phyloP scores from a whole-genome alignment of 2,797 vertebrate genomes.

The Amblyopsis hoosieri region DNA sequence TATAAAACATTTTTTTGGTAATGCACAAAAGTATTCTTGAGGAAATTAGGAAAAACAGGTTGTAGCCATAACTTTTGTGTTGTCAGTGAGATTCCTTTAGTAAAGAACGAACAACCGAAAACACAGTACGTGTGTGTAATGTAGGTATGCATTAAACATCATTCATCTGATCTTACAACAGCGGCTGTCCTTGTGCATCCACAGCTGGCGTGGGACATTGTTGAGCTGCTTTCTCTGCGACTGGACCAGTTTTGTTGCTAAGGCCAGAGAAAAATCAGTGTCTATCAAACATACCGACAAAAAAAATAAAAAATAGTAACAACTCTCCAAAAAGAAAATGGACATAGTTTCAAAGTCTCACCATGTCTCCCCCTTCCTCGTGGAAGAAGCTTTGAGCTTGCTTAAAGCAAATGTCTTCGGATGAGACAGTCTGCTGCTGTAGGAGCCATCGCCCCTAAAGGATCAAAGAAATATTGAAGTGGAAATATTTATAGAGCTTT shows the following conservation, averaged over 20 bases:
- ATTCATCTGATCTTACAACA: slow-evolving; percentile 11
- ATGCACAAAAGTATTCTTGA: too few relatives aligned
- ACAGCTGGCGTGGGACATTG: background rate
- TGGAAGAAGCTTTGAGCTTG: slow-evolving; percentile 24
- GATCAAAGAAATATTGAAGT: background rate
- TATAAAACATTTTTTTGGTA: too few relatives aligned
- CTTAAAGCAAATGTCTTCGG: slow-evolving; percentile 28
- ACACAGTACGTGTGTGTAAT: too few relatives aligned
- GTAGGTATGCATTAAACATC: background rate
- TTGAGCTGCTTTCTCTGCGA: background rate
- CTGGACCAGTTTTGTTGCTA: slow-evolving; percentile 19
- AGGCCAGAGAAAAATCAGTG: background rate
- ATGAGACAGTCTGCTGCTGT: slow-evolving; percentile 27
- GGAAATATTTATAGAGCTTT: background rate
- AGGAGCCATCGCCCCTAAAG: slow-evolving; percentile 10
- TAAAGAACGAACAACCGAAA: too few relatives aligned
- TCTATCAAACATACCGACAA: background rate
- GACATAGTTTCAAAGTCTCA: background rate
- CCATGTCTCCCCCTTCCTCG: slow-evolving; percentile 8
- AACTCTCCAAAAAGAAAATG: background rate
- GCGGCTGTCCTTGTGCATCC: background rate
- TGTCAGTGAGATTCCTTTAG: too few relatives aligned
- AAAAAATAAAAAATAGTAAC: too few relatives aligned
- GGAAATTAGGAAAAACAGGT: too few relatives aligned
- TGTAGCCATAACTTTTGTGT: too few relatives aligned